Percentiles rank a stretch among this genome's conserved stretches.
phyloP scores from a whole-genome alignment of 2,888 invertebrate genomes.

The Thyatira batis region DNA sequence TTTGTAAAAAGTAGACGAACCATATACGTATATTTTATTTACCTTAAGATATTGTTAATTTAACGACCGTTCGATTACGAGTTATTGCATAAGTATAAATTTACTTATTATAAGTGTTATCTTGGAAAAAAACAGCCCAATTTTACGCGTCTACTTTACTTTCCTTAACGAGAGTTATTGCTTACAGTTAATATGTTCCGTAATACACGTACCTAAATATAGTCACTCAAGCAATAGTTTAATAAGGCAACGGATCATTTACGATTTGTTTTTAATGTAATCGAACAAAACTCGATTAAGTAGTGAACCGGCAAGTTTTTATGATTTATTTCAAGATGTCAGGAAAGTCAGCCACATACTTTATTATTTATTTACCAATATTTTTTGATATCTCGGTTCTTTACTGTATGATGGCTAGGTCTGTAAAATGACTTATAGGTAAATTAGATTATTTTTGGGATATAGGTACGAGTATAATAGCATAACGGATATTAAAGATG shows the following conservation, averaged over 20 bases:
- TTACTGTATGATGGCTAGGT: not conserved
- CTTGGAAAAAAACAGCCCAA: too few relatives aligned
- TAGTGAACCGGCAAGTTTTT: not conserved
- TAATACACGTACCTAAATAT: not conserved
- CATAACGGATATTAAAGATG: not conserved
- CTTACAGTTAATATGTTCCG: not conserved
- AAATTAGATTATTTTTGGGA: too few relatives aligned
- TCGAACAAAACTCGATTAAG: not conserved
- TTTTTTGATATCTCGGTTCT: not conserved
- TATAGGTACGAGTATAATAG: too few relatives aligned
- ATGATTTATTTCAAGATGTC: not conserved
- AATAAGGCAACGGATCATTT: constrained; percentile 6
- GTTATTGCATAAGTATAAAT: too few relatives aligned
- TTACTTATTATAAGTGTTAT: too few relatives aligned
- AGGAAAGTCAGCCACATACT: not conserved
- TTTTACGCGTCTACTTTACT: too few relatives aligned
- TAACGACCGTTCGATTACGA: too few relatives aligned
- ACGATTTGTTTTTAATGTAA: constrained; percentile 10
- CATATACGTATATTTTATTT: too few relatives aligned
- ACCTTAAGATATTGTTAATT: too few relatives aligned
- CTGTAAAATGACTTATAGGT: not conserved
- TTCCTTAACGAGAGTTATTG: too few relatives aligned
- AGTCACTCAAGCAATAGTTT: not conserved
- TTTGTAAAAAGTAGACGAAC: too few relatives aligned
- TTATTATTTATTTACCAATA: not conserved